A percentile compares a stretch with the other conserved stretches of the same genome.
phyloP scores from a whole-genome alignment of 2,888 invertebrate genomes.

The Octodonta nipae region DNA sequence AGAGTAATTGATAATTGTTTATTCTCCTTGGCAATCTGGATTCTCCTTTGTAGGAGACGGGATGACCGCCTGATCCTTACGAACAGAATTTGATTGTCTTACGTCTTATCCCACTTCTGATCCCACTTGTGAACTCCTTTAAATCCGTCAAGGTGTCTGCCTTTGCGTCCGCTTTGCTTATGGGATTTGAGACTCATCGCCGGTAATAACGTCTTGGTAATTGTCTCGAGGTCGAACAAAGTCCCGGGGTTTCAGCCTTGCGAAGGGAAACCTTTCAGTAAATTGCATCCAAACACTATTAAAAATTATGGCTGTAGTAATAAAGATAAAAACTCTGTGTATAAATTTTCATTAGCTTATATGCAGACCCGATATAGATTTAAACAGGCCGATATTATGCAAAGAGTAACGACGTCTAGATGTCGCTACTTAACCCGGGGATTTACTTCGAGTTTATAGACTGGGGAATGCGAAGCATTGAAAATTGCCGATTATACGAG shows the following conservation, averaged over 20 bases:
- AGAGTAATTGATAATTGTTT: slow-evolving; percentile 2
- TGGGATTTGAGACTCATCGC: slow-evolving; percentile 23
- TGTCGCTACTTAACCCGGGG: slow-evolving; percentile 27
- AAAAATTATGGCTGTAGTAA: too few species aligned
- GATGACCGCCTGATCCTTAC: slow-evolving; percentile 2
- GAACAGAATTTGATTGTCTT: background rate
- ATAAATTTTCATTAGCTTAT: too few species aligned
- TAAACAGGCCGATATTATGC: slow-evolving; percentile 26
- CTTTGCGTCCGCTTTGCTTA: background rate
- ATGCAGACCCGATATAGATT: too few species aligned
- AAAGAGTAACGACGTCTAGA: slow-evolving; percentile 30
- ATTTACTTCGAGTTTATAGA: slow-evolving; percentile 28
- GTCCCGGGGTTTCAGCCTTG: too few species aligned
- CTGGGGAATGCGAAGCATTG: slow-evolving; percentile 27
- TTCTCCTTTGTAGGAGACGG: too few species aligned
- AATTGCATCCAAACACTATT: too few species aligned
- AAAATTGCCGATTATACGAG: slow-evolving; percentile 32
- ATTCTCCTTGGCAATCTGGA: too few species aligned
- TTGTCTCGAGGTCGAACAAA: too few species aligned
- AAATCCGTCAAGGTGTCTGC: slow-evolving; percentile 1
- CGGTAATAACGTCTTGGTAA: slow-evolving; percentile 20
- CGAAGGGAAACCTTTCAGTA: too few species aligned
- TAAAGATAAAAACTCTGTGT: too few species aligned
- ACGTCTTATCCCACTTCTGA: slow-evolving; percentile 1
- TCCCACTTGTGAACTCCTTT: background rate